Evolutionary conservation across 2,888 invertebrate species (phyloP).

Genomic region (Volucella inanis): DNA sequence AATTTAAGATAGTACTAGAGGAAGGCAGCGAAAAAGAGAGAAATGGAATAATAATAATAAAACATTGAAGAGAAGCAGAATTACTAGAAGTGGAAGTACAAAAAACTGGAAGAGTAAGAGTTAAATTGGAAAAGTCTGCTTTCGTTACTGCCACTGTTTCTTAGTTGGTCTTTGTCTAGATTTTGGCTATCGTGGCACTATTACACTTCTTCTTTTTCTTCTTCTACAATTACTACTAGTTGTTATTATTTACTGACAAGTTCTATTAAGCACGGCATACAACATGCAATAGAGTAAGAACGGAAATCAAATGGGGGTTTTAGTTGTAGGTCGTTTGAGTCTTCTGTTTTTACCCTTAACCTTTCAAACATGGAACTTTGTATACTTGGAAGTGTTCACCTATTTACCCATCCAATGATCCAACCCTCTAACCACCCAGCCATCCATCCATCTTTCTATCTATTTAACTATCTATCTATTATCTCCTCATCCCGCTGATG

Average conservation of each 20-base stretch:
- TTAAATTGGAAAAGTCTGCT: slow-evolving; percentile 38
- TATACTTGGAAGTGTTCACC: too few species aligned
- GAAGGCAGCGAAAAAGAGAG: background rate
- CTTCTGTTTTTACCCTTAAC: slow-evolving; percentile 2
- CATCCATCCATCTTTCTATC: slow-evolving; percentile 7
- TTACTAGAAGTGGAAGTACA: too few species aligned
- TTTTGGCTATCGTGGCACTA: background rate
- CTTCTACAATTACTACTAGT: slow-evolving; percentile 5
- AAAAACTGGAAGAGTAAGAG: background rate
- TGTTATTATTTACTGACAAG: slow-evolving; percentile 57
- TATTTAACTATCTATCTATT: background rate
- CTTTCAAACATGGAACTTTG: background rate
- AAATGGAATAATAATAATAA: background rate
- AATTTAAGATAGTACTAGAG: slow-evolving; percentile 8
- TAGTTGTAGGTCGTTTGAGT: background rate
- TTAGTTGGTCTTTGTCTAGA: background rate
- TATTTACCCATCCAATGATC: background rate
- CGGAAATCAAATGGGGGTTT: slow-evolving; percentile 33
- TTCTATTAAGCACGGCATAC: slow-evolving; percentile 21
- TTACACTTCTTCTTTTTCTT: slow-evolving; percentile 19
- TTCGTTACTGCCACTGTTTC: background rate
- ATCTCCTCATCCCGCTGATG: slow-evolving; percentile 22
- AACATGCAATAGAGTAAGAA: slow-evolving; percentile 40
- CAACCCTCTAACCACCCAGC: background rate
- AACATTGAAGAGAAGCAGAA: too few species aligned